These are phyloP conservation scores for Sula dactylatra DNA, from an alignment of 2,113 vertebrate genomes.

Conservation along the genomic window DNA sequence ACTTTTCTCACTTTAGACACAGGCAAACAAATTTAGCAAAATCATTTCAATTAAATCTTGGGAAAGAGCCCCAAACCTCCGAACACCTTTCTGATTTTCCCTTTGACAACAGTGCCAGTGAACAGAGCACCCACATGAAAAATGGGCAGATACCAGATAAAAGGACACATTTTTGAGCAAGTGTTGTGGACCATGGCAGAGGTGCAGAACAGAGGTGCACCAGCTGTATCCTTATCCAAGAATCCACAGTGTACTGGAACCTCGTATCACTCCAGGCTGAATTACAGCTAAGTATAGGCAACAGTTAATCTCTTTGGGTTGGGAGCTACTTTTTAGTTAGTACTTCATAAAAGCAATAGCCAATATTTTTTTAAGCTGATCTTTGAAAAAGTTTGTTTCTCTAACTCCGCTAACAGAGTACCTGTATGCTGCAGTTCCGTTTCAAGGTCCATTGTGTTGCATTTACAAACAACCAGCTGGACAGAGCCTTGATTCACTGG, in stretches of 20 bases:
- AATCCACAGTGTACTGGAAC: rapidly evolving
- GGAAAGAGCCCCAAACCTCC: background rate
- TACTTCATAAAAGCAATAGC: background rate
- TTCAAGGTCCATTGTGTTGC: background rate
- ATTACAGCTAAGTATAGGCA: no score
- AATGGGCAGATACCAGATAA: background rate
- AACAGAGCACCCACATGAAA: background rate
- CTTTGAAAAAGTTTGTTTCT: background rate
- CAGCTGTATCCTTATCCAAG: background rate
- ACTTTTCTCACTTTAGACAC: background rate
- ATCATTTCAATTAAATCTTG: background rate
- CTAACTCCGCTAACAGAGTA: background rate
- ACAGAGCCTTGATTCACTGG: background rate
- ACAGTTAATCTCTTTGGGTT: background rate
- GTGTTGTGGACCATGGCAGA: background rate
- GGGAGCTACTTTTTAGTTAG: background rate
- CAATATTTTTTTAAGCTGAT: background rate
- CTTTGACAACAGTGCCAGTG: background rate
- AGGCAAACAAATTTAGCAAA: conserved; percentile 2
- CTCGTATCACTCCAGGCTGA: background rate
- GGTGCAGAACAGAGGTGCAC: background rate
- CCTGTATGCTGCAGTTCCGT: background rate
- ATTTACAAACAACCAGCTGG: background rate
- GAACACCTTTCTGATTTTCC: background rate
- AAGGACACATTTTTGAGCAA: background rate